Evolutionary conservation across 2,797 vertebrate genomes (phyloP).

Genomic region (Triplophysa bombifrons): DNA sequence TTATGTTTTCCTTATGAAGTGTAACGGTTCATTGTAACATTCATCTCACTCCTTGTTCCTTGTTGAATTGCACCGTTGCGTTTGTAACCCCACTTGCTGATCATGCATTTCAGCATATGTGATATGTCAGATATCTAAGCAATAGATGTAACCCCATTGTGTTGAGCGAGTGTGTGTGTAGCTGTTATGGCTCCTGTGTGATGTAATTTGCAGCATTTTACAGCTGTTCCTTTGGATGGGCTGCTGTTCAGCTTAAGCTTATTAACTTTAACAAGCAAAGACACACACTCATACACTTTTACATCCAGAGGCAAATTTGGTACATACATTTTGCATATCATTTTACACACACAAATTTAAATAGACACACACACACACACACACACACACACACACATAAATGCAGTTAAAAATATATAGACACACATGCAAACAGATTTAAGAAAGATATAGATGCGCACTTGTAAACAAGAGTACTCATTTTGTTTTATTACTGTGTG

Average conservation of each 20-base stretch:
- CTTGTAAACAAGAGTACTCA: slow-evolving; percentile 7
- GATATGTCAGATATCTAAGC: slow-evolving; percentile 1
- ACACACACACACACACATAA: background rate
- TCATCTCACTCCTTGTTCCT: background rate
- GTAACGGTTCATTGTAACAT: background rate
- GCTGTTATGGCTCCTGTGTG: slow-evolving; percentile 45
- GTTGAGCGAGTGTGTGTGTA: slow-evolving; percentile 14
- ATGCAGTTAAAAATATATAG: background rate
- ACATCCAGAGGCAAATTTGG: slow-evolving; percentile 40
- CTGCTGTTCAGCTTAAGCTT: slow-evolving; percentile 65
- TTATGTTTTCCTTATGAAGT: background rate
- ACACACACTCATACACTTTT: slow-evolving; percentile 40
- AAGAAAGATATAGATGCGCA: background rate
- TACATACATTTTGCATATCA: slow-evolving; percentile 13
- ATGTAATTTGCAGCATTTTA: slow-evolving; percentile 73
- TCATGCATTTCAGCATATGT: background rate
- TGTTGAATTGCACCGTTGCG: background rate
- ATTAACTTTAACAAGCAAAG: slow-evolving; percentile 72
- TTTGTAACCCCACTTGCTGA: background rate
- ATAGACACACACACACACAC: background rate
- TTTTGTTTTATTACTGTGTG: slow-evolving; percentile 41
- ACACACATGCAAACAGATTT: slow-evolving; percentile 22
- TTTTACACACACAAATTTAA: slow-evolving; percentile 12
- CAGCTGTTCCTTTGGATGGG: slow-evolving; percentile 66
- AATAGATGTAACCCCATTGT: slow-evolving; percentile 1